phyloP scores from a whole-genome alignment of 2,888 invertebrate genomes.

The Drosophila histrio region DNA sequence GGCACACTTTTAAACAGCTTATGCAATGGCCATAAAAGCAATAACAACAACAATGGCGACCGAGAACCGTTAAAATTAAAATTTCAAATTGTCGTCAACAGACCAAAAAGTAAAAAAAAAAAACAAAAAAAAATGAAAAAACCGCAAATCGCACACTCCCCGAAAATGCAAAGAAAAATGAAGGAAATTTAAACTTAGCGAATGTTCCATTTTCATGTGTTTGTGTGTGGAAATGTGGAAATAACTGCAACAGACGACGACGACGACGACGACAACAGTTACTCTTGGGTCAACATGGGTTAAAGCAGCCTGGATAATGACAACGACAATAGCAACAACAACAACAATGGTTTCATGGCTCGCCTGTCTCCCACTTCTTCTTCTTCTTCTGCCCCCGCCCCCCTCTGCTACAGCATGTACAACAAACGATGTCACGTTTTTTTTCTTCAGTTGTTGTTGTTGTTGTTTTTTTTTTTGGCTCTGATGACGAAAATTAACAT shows the following conservation, averaged over 20 bases:
- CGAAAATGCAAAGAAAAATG: slow-evolving; percentile 9
- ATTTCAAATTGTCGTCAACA: slow-evolving; percentile 41
- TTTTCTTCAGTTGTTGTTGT: slow-evolving; percentile 7
- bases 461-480: slow-evolving; percentile 8
- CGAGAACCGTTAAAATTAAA: slow-evolving; percentile 46
- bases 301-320: slow-evolving; percentile 64
- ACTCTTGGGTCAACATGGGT: slow-evolving; percentile 66
- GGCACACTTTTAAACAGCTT: slow-evolving; percentile 17
- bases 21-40: slow-evolving; percentile 28
- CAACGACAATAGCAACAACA: slow-evolving; percentile 45
- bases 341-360: slow-evolving; percentile 21
- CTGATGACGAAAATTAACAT: slow-evolving; percentile 60
- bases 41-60: not conserved
- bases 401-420: not conserved
- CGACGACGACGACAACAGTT: slow-evolving; percentile 42
- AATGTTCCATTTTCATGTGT: slow-evolving; percentile 47
- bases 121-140: slow-evolving; percentile 12
- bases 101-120: slow-evolving; percentile 7
- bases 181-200: slow-evolving; percentile 1
- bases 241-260: slow-evolving; percentile 45
- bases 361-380: not conserved
- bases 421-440: slow-evolving; percentile 50
- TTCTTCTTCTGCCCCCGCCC: not conserved
- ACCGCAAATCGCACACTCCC: slow-evolving; percentile 39
- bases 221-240: slow-evolving; percentile 28